Percentiles rank a stretch among this genome's conserved stretches.
These are phyloP conservation scores for Oreochromis grahami DNA, from an alignment of 2,797 vertebrate species.

Conservation along the genomic window DNA sequence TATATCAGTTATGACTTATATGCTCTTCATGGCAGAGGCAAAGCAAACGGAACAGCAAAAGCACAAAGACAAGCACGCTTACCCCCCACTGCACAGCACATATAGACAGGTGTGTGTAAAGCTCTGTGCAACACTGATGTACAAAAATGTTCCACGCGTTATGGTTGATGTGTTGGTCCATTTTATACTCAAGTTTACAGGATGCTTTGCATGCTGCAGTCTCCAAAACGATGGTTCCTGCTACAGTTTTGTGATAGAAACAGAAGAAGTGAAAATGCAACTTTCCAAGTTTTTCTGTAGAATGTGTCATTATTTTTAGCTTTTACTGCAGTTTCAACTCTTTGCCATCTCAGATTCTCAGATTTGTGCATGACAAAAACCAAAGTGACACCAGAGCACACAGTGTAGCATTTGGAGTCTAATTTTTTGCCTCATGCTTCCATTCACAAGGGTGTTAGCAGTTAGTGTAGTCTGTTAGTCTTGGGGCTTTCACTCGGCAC, in stretches of 20 bases:
- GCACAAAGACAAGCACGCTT: neutral
- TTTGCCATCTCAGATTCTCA: neutral
- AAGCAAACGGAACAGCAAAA: neutral
- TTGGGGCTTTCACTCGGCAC: neutral
- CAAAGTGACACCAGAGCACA: neutral
- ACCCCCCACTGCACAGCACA: neutral
- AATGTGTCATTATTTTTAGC: neutral
- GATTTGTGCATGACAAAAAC: neutral
- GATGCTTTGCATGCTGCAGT: accelerated
- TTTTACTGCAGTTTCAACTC: neutral
- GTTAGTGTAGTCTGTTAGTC: neutral
- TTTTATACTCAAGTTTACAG: accelerated
- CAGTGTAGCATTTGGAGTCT: neutral
- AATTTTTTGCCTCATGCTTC: neutral
- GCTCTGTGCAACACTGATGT: accelerated
- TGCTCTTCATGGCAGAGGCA: neutral
- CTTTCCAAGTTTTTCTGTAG: neutral
- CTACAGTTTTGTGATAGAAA: neutral
- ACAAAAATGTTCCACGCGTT: accelerated
- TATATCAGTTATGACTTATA: neutral
- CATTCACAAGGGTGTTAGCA: neutral
- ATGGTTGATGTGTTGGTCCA: neutral
- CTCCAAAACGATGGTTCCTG: neutral
- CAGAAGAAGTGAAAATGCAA: neutral
- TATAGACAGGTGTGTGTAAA: neutral